Evolutionary conservation across 2,797 vertebrate genomes (phyloP).

Genomic region (Coranthus polyacanthus): DNA sequence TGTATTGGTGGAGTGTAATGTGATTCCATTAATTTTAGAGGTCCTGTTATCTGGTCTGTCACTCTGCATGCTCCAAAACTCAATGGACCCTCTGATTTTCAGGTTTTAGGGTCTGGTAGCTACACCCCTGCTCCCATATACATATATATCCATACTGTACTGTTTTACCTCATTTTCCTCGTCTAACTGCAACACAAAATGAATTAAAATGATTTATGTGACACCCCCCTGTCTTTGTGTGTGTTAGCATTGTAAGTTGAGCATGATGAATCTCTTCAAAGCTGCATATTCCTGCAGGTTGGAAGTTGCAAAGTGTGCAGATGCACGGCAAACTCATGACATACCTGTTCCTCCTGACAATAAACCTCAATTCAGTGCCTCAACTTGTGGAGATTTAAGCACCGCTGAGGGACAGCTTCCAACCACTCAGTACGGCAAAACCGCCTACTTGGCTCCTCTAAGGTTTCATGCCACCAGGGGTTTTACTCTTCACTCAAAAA

Average conservation of each 20-base stretch:
- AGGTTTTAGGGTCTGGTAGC: constrained; percentile 51
- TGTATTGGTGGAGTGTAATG: constrained; percentile 47
- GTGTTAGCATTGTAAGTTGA: constrained; percentile 60
- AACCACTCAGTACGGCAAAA: constrained; percentile 52
- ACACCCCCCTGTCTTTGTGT: constrained; percentile 26
- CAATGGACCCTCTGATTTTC: constrained; percentile 52
- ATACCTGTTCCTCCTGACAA: constrained; percentile 56
- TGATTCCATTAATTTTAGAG: constrained; percentile 48
- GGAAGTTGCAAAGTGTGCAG: constrained; percentile 22
- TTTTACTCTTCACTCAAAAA: constrained; percentile 62
- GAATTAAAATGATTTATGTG: constrained; percentile 50
- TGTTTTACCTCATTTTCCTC: constrained; percentile 32
- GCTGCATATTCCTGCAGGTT: constrained; percentile 32
- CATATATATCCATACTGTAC: constrained; percentile 15
- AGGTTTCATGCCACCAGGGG: constrained; percentile 64
- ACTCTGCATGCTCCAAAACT: constrained; percentile 32
- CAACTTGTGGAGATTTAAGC: constrained; percentile 42
- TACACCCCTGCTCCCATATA: constrained; percentile 10
- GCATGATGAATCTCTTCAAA: constrained; percentile 50
- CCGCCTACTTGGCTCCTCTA: constrained; percentile 41
- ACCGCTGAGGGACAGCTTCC: constrained; percentile 64
- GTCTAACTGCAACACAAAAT: constrained; percentile 18
- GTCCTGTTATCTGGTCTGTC: constrained; percentile 45
- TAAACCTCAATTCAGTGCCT: constrained; percentile 53
- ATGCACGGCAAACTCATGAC: constrained; percentile 36